Base-by-base conservation (phyloP, 2,113 vertebrate species). In the Toxotes jaculatrix region DNA sequence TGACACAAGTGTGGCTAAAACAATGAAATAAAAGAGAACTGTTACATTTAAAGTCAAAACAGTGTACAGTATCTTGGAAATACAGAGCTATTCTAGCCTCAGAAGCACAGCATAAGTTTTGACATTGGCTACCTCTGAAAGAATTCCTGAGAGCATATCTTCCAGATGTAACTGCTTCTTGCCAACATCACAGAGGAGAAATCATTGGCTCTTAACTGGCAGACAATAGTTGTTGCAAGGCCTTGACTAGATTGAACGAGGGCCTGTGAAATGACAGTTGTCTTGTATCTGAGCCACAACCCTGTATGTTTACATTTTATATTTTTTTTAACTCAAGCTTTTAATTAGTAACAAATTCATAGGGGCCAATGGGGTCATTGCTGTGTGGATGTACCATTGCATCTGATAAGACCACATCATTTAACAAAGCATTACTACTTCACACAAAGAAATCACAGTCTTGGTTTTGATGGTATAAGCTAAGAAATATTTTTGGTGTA, bases 121-220 rank as follows among this genome's bases (percentile, higher is more conserved):
- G 40, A 62, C 31, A 67, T 21, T 68, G 79, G 45, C 38, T 64
- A 23, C 23, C 32, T 63, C n/a, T 57, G 38, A 57, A 68, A 72
- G 4, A 32, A 61, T 40, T 80, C 6, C 38, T 77, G 17, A 45
- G 66, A 40, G 45, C 61, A 57, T 16, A 38, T 80, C 72, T 36
- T 77, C 36, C 47, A 73, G 47, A 81, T 61, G 21, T 27, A 40
- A 21, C 6, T 55, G 14, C 51, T 60, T 31, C 42, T 62, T 78
- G 68, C n/a, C 73, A 65, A 27, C 16, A 59, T 49, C 31, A 47
- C 47, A 74, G 31, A 55, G 49, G 17, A 65, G 36, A 79, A 79
- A 32, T 65, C 31, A 74, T 32, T 60, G n/a, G 34, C 10, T 0
- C 65, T 79, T 32, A 63, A 69, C 74, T 81, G 68, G 57, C 77